These are phyloP conservation scores for Sciurus niger DNA, from an alignment of 2,113 vertebrate genomes.

Conservation along the genomic window DNA sequence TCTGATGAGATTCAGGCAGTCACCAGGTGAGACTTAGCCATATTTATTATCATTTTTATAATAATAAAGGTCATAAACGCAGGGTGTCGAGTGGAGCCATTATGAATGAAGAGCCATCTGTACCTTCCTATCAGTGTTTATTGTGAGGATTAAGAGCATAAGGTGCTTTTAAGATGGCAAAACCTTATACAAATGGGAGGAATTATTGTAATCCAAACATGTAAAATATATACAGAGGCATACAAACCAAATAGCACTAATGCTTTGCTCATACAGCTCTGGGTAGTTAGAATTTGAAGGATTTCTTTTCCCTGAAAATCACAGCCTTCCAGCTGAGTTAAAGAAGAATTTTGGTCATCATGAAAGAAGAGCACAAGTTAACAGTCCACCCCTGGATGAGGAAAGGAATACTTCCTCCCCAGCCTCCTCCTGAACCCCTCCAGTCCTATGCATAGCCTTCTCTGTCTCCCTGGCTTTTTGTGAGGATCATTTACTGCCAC, in stretches of 20 bases:
- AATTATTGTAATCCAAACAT: slow-evolving; percentile 69
- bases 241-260: slow-evolving; percentile 52
- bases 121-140: slow-evolving; percentile 61
- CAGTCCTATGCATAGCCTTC: background rate
- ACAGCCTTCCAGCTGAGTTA: background rate
- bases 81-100: slow-evolving; percentile 37
- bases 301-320: background rate
- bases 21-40: slow-evolving; percentile 22
- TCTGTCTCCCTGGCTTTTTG: background rate
- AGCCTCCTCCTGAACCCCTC: background rate
- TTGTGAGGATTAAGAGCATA: slow-evolving; percentile 73
- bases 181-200: slow-evolving; percentile 65
- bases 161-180: slow-evolving; percentile 68
- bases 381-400: background rate
- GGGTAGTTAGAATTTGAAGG: slow-evolving; percentile 39
- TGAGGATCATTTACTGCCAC: background rate
- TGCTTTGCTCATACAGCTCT: slow-evolving; percentile 22
- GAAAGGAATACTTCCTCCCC: background rate
- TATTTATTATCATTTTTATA: slow-evolving; percentile 29
- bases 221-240: slow-evolving; percentile 65
- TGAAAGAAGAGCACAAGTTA: background rate
- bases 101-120: slow-evolving; percentile 63
- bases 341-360: slow-evolving; percentile 1
- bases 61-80: slow-evolving; percentile 69
- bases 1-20: background rate